Percentiles rank a stretch among this genome's conserved stretches.
Conservation (phyloP, 2,888 invertebrate genomes). For the Napeogenes sylphis region DNA sequence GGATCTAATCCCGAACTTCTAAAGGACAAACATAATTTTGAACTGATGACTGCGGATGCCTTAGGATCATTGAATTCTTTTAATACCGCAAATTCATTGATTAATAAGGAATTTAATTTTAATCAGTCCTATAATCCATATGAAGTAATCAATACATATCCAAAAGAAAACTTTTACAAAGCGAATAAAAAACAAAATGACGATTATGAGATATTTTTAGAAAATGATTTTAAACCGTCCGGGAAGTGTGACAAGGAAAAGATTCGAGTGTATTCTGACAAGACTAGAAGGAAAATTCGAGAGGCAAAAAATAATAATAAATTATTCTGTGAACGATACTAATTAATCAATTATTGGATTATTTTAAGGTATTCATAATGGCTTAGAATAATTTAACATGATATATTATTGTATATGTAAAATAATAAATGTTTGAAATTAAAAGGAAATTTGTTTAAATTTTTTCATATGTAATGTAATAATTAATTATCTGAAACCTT, state of each 20-base stretch:
- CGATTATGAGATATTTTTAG: slow-evolving; percentile 56
- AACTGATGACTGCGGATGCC: slow-evolving; percentile 7
- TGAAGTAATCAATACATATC: slow-evolving; percentile 22
- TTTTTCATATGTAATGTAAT: too few species aligned
- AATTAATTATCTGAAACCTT: too few species aligned
- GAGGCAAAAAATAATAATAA: slow-evolving; percentile 32
- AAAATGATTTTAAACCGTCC: slow-evolving; percentile 49
- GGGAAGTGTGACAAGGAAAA: slow-evolving; percentile 54
- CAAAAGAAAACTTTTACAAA: slow-evolving; percentile 16
- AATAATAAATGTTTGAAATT: too few species aligned
- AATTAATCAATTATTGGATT: slow-evolving; percentile 6
- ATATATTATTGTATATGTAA: too few species aligned
- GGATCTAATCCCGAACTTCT: slow-evolving; percentile 24
- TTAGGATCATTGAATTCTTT: slow-evolving; percentile 11
- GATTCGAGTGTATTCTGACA: slow-evolving; percentile 54
- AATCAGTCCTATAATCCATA: slow-evolving; percentile 18
- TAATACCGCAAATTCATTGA: slow-evolving; percentile 7
- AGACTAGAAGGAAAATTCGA: slow-evolving; percentile 50
- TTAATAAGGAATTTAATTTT: slow-evolving; percentile 21
- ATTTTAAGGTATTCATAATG: too few species aligned
- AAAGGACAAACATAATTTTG: slow-evolving; percentile 11
- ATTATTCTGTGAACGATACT: slow-evolving; percentile 21
- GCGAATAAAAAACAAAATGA: slow-evolving; percentile 29
- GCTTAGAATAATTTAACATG: too few species aligned
- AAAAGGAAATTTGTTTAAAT: too few species aligned